Percentiles rank a stretch among this genome's conserved stretches.
These are phyloP conservation scores for Torymus texanus DNA, from an alignment of 2,888 invertebrate species.

Conservation along the genomic window DNA sequence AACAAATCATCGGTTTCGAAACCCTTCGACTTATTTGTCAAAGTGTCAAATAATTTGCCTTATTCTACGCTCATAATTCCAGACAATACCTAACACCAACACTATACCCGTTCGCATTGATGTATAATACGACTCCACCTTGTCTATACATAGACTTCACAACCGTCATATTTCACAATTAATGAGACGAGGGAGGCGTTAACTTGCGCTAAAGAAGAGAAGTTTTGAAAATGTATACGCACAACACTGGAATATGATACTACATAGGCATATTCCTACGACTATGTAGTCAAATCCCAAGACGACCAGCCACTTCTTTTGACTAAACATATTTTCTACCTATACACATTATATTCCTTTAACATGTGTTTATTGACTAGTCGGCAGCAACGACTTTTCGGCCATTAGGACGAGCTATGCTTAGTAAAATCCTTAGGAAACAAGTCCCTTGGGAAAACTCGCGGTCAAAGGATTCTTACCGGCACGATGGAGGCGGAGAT, in stretches of 20 bases:
- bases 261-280: neutral
- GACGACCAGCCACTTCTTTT: too few species aligned
- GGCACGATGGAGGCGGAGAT: conserved; percentile 36
- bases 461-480: conserved; percentile 39
- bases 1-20: neutral
- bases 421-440: conserved; percentile 49
- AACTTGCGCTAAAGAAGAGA: conserved; percentile 28
- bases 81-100: conserved; percentile 6
- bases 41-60: conserved; percentile 44
- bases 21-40: conserved; percentile 42
- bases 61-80: conserved; percentile 8
- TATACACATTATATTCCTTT: too few species aligned
- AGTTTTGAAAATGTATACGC: conserved; percentile 46
- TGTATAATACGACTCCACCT: neutral
- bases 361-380: conserved; percentile 27
- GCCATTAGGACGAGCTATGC: conserved; percentile 48
- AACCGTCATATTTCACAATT: conserved; percentile 50
- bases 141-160: neutral
- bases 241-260: neutral
- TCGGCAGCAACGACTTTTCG: conserved; percentile 6
- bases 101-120: too few species aligned
- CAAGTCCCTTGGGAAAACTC: conserved; percentile 51
- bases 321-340: too few species aligned
- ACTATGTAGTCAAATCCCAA: neutral
- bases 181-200: conserved; percentile 29